Evolutionary conservation across 2,113 vertebrate species (phyloP).

Genomic region (Bostrychus sinensis): DNA sequence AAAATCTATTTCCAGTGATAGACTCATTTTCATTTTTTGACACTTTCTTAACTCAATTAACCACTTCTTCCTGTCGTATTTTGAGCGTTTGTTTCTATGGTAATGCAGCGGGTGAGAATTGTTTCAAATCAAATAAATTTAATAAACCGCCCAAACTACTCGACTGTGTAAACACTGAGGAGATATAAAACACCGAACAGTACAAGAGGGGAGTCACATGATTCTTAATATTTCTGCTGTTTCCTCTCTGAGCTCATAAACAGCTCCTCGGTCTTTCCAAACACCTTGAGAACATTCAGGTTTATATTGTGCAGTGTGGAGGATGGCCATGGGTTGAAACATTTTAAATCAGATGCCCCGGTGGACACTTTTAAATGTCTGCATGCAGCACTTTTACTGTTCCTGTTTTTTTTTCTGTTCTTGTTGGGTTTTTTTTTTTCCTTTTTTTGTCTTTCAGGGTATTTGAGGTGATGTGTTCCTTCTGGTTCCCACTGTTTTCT

Average conservation of each 20-base stretch:
- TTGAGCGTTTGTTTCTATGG: background rate
- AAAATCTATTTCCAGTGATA: too few species aligned
- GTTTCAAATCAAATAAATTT: too few species aligned
- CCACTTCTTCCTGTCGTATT: too few species aligned
- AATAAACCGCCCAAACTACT: too few species aligned
- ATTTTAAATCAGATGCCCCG: slow-evolving; percentile 3
- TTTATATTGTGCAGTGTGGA: background rate
- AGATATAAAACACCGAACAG: slow-evolving; percentile 2
- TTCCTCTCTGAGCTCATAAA: background rate
- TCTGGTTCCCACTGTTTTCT: background rate
- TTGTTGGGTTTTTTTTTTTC: background rate
- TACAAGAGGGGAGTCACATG: background rate
- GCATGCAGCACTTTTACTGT: background rate
- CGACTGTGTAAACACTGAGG: slow-evolving; percentile 1
- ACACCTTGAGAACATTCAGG: slow-evolving; percentile 18
- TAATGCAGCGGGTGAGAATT: background rate
- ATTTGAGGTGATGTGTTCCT: background rate
- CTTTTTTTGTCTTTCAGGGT: background rate
- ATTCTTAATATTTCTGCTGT: background rate
- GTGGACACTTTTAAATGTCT: slow-evolving; percentile 7
- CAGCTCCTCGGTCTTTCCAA: slow-evolving; percentile 6
- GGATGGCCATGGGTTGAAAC: background rate
- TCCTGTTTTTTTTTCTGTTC: background rate
- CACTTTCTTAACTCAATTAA: background rate
- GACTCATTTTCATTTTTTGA: too few species aligned